A percentile compares a stretch with the other conserved stretches of the same genome.
Conservation (phyloP, 2,888 invertebrate genomes). For the Coleophora deauratella region DNA sequence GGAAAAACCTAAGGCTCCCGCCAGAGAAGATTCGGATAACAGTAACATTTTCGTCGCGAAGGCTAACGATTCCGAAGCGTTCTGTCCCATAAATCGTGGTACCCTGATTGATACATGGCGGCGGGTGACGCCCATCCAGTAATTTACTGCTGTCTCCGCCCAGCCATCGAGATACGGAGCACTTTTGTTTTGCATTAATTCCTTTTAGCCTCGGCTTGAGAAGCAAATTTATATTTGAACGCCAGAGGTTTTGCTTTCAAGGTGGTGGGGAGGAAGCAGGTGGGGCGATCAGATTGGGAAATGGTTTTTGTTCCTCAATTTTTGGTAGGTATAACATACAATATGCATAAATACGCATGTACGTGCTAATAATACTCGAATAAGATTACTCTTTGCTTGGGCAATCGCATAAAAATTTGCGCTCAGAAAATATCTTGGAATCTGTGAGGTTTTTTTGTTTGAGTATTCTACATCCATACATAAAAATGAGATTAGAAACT, state of each 20-base stretch:
- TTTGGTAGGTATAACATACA: too few relatives aligned
- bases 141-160: slow-evolving; percentile 78
- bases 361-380: too few relatives aligned
- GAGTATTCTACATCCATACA: too few relatives aligned
- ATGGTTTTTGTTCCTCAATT: neutral
- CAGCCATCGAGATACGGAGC: slow-evolving; percentile 68
- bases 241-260: slow-evolving; percentile 7
- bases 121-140: slow-evolving; percentile 77
- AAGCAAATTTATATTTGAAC: slow-evolving; percentile 14
- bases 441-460: too few relatives aligned
- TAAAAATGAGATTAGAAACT: too few relatives aligned
- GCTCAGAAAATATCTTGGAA: too few relatives aligned
- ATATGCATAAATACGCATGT: too few relatives aligned
- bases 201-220: slow-evolving; percentile 37
- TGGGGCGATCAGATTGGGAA: too few relatives aligned
- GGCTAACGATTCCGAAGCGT: slow-evolving; percentile 71
- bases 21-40: slow-evolving; percentile 50
- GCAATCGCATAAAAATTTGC: too few relatives aligned
- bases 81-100: slow-evolving; percentile 69
- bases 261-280: neutral
- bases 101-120: slow-evolving; percentile 74
- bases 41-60: slow-evolving; percentile 68
- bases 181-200: slow-evolving; percentile 75
- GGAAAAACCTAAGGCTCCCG: slow-evolving; percentile 19
- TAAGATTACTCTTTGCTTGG: too few relatives aligned